phyloP scores from a whole-genome alignment of 2,888 invertebrate species.

The Drosophila borealis region DNA sequence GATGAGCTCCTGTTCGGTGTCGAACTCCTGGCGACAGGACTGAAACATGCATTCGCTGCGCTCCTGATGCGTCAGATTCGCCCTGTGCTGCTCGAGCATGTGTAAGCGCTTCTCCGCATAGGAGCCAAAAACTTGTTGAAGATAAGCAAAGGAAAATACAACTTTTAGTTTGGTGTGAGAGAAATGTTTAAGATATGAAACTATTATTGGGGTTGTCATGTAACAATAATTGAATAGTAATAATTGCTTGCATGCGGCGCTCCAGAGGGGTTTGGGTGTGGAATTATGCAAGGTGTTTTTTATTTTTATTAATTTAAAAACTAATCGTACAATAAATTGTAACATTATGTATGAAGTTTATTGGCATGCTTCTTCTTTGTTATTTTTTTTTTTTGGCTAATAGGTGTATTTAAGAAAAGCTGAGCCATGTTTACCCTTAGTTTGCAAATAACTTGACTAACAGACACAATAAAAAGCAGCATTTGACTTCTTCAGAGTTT shows the following conservation, averaged over 20 bases:
- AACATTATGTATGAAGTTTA: constrained; percentile 15
- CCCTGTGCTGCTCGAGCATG: constrained; percentile 77
- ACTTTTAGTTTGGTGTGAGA: background rate
- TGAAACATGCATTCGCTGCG: constrained; percentile 81
- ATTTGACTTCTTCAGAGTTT: constrained; percentile 46
- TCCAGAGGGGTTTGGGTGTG: constrained; percentile 25
- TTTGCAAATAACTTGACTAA: constrained; percentile 56
- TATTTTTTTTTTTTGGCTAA: constrained; percentile 36
- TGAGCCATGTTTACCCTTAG: constrained; percentile 68
- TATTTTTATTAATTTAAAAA: background rate
- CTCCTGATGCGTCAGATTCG: constrained; percentile 77
- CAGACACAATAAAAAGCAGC: constrained; percentile 68
- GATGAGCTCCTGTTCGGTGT: constrained; percentile 67
- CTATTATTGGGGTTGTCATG: constrained; percentile 24
- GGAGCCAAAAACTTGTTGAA: constrained; percentile 74
- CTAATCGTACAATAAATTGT: constrained; percentile 16
- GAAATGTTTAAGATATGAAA: background rate
- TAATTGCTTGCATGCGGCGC: constrained; percentile 60
- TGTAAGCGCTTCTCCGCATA: constrained; percentile 81
- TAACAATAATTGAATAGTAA: constrained; percentile 10
- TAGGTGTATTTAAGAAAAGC: constrained; percentile 37
- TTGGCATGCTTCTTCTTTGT: constrained; percentile 53
- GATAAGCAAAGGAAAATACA: background rate
- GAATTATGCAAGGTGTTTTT: constrained; percentile 3
- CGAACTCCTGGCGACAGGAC: constrained; percentile 72